These are phyloP conservation scores for Corythornis cristatus DNA, from an alignment of 2,113 vertebrate genomes.

Conservation along the genomic window DNA sequence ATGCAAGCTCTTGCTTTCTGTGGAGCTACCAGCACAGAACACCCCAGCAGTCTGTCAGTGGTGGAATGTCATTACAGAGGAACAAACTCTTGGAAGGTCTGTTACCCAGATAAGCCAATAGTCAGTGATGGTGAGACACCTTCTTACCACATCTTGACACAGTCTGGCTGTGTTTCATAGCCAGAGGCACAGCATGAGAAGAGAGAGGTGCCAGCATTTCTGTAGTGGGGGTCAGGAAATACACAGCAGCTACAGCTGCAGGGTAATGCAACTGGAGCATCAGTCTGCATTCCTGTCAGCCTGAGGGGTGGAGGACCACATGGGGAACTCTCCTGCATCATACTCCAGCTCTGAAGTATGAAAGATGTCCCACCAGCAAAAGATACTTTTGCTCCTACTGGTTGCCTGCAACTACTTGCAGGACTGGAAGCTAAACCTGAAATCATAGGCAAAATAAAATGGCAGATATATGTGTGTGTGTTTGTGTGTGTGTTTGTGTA, in stretches of 20 bases:
- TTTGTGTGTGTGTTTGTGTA: neutral
- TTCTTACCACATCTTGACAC: neutral
- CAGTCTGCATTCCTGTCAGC: fast-evolving
- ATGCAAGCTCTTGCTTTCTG: neutral
- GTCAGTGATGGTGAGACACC: neutral
- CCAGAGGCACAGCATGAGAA: neutral
- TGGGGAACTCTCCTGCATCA: neutral
- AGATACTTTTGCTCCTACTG: neutral
- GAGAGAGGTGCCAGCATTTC: neutral
- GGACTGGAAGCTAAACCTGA: neutral
- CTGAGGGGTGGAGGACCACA: fast-evolving
- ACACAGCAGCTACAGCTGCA: neutral
- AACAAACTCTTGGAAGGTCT: neutral
- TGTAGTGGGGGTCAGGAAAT: neutral
- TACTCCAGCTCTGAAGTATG: neutral
- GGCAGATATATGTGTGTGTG: neutral
- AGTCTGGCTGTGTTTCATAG: neutral
- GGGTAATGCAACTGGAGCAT: neutral
- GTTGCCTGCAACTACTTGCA: neutral
- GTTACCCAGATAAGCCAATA: neutral
- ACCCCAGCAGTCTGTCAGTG: neutral
- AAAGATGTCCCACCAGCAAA: neutral
- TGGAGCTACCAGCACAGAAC: neutral
- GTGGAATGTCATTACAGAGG: neutral
- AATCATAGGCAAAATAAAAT: neutral